Percentiles rank a stretch among this genome's conserved stretches.
phyloP scores from a whole-genome alignment of 2,888 invertebrate species.

The Pachycephus smyrnensis region DNA sequence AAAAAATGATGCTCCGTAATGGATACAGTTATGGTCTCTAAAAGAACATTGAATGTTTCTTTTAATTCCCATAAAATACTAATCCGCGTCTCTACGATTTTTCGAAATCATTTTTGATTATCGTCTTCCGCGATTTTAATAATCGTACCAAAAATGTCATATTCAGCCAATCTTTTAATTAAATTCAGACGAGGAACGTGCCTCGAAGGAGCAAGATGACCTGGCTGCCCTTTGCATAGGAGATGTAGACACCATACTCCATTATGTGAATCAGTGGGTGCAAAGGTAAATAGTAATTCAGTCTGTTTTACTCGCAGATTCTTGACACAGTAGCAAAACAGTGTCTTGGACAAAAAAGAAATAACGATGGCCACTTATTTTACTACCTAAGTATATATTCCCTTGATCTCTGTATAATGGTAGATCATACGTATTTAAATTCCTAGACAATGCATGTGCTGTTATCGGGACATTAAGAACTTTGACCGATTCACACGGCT shows the following conservation, averaged over 20 bases:
- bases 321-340: not conserved
- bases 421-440: not conserved
- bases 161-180: not conserved
- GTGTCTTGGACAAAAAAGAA: not conserved
- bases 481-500: slow-evolving; percentile 91
- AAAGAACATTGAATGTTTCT: not conserved
- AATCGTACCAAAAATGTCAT: slow-evolving; percentile 8
- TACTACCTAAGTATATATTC: not conserved
- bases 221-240: slow-evolving; percentile 80
- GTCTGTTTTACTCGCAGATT: not conserved
- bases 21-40: not conserved
- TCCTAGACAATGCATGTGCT: slow-evolving; percentile 92
- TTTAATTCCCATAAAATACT: not conserved
- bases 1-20: not conserved
- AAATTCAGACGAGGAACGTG: slow-evolving; percentile 81
- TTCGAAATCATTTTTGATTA: slow-evolving; percentile 5
- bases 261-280: slow-evolving; percentile 90
- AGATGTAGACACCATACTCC: slow-evolving; percentile 85
- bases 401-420: slow-evolving; percentile 11
- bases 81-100: not conserved
- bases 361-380: slow-evolving; percentile 1
- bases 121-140: slow-evolving; percentile 16
- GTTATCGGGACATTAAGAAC: slow-evolving; percentile 92
- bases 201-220: slow-evolving; percentile 82
- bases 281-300: slow-evolving; percentile 75